These are phyloP conservation scores for Scolopax bukidnonensis DNA, from an alignment of 2,797 vertebrate genomes.

Conservation along the genomic window DNA sequence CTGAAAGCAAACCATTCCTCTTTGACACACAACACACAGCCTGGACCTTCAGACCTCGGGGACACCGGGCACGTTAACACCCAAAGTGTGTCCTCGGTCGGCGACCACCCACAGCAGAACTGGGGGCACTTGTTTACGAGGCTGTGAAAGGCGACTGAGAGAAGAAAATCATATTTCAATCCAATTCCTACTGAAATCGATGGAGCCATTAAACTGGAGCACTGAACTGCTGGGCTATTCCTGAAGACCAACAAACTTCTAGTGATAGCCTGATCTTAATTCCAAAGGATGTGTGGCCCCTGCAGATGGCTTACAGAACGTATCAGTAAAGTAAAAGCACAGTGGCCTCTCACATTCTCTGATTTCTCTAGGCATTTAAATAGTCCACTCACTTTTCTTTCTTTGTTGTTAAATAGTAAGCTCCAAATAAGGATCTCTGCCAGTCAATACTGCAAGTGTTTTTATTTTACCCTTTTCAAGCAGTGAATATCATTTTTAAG, in stretches of 20 bases:
- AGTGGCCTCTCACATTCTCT: background rate
- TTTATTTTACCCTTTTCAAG: slow-evolving; percentile 19
- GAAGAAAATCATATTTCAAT: background rate
- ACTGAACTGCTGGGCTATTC: background rate
- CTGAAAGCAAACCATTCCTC: background rate
- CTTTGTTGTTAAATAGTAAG: slow-evolving; percentile 23
- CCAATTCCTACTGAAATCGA: background rate
- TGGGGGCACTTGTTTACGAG: background rate
- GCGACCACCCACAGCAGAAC: background rate
- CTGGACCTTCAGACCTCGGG: background rate
- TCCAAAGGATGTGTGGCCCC: background rate
- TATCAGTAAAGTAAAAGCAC: background rate
- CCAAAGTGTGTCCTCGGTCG: background rate
- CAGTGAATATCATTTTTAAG: slow-evolving; percentile 1
- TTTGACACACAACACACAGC: background rate
- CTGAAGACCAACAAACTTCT: background rate
- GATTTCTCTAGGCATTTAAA: background rate
- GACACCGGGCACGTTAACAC: background rate
- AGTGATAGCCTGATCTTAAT: background rate
- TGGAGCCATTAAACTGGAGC: background rate
- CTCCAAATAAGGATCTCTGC: slow-evolving; percentile 19
- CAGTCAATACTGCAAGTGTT: background rate
- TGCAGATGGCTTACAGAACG: background rate
- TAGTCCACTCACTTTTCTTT: background rate
- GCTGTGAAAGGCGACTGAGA: background rate